These are phyloP conservation scores for Harpalus rufipes DNA, from an alignment of 2,888 invertebrate genomes.

Conservation along the genomic window DNA sequence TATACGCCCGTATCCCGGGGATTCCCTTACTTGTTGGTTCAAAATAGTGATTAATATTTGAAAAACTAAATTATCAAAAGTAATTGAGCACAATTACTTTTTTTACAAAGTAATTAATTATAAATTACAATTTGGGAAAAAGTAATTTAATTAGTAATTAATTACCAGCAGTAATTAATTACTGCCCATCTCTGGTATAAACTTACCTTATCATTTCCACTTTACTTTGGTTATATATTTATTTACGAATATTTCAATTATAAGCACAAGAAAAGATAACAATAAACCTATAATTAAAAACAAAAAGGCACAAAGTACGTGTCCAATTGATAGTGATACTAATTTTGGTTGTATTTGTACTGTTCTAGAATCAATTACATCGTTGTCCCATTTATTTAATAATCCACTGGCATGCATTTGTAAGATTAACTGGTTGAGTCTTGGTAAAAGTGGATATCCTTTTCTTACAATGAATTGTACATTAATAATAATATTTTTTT, in stretches of 20 bases:
- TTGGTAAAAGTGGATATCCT: constrained; percentile 60
- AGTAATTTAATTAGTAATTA: too few species aligned
- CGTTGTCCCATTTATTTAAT: constrained; percentile 40
- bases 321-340: background rate
- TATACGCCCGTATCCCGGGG: too few species aligned
- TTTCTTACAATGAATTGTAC: constrained; percentile 10
- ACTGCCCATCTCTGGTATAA: too few species aligned
- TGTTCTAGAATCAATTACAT: background rate
- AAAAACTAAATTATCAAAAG: too few species aligned
- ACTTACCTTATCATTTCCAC: too few species aligned
- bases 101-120: too few species aligned
- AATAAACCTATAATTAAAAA: background rate
- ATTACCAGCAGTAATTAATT: too few species aligned
- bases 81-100: too few species aligned
- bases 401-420: constrained; percentile 18
- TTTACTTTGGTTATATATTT: too few species aligned
- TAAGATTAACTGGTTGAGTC: background rate
- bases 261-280: background rate
- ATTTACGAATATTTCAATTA: background rate
- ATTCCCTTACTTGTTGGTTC: too few species aligned
- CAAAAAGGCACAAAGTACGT: background rate
- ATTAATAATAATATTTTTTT: background rate
- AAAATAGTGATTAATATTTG: too few species aligned
- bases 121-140: too few species aligned
- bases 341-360: constrained; percentile 1